These are phyloP conservation scores for Leptinotarsa defecta DNA, from an alignment of 1,140 invertebrate species.

Conservation along the genomic window DNA sequence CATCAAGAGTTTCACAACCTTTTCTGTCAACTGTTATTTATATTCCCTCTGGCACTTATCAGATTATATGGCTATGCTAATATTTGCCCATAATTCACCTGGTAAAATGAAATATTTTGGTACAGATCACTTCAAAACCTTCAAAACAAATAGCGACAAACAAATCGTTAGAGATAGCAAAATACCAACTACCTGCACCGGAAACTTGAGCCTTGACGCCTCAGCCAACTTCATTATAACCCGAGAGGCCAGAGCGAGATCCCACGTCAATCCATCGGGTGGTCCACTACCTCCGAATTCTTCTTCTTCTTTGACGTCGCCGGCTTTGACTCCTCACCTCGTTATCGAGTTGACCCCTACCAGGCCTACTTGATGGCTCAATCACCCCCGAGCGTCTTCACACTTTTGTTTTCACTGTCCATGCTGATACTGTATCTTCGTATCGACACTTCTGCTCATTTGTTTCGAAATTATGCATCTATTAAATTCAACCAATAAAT, in stretches of 20 bases:
- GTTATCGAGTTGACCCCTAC: conserved; percentile 20
- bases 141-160: conserved; percentile 6
- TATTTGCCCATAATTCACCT: not conserved
- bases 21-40: no score
- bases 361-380: conserved; percentile 11
- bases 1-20: no score
- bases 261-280: conserved; percentile 9
- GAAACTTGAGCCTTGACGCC: not conserved
- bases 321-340: conserved; percentile 15
- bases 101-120: not conserved
- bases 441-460: no score
- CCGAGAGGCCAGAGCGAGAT: not conserved
- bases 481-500: no score
- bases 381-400: not conserved
- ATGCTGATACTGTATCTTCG: no score
- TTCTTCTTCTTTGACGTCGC: not conserved
- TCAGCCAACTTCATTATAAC: conserved; percentile 8
- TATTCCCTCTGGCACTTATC: no score
- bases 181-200: conserved; percentile 2
- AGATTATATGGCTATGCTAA: no score
- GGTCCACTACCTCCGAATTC: conserved; percentile 9
- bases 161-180: conserved; percentile 6
- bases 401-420: not conserved
- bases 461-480: no score
- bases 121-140: conserved; percentile 3